Percentiles rank a stretch among this genome's conserved stretches.
Evolutionary conservation across 2,113 vertebrate species (phyloP).

Genomic region (Danionella cerebrum): DNA sequence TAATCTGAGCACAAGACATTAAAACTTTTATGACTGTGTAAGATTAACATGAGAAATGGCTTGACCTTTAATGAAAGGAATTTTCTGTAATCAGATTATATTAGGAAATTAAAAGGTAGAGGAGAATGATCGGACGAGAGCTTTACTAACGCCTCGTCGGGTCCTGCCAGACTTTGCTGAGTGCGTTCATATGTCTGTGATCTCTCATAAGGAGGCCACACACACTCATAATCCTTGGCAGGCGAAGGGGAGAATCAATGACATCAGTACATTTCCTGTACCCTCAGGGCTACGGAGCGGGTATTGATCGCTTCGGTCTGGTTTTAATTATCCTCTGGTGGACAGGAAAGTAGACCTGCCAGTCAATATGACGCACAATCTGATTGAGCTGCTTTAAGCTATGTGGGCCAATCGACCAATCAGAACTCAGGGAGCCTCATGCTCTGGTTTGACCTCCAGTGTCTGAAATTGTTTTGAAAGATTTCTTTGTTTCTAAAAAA

Average conservation of each 20-base stretch:
- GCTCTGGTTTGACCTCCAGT: not conserved
- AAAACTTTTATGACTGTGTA: too few species aligned
- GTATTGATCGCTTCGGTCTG: slow-evolving; percentile 31
- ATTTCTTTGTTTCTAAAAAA: too few species aligned
- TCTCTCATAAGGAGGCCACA: slow-evolving; percentile 5
- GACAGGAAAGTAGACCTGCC: slow-evolving; percentile 22
- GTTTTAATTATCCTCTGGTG: slow-evolving; percentile 36
- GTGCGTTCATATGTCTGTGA: slow-evolving; percentile 23
- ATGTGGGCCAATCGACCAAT: not conserved
- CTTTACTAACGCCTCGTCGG: not conserved
- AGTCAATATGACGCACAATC: slow-evolving; percentile 14
- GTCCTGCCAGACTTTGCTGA: not conserved
- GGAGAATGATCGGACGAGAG: not conserved
- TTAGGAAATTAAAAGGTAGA: not conserved
- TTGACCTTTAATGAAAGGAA: slow-evolving; percentile 1
- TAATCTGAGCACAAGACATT: too few species aligned
- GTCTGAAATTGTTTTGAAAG: too few species aligned
- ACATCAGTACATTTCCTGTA: slow-evolving; percentile 24
- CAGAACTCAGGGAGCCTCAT: not conserved
- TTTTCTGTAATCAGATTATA: slow-evolving; percentile 5
- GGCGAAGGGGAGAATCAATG: slow-evolving; percentile 26
- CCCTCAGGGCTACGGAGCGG: slow-evolving; percentile 1
- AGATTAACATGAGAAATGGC: too few species aligned
- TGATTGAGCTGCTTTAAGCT: not conserved
- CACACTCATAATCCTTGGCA: not conserved